Conservation (phyloP, 1,140 invertebrate species). For the Anoplolepis gracilipes region DNA sequence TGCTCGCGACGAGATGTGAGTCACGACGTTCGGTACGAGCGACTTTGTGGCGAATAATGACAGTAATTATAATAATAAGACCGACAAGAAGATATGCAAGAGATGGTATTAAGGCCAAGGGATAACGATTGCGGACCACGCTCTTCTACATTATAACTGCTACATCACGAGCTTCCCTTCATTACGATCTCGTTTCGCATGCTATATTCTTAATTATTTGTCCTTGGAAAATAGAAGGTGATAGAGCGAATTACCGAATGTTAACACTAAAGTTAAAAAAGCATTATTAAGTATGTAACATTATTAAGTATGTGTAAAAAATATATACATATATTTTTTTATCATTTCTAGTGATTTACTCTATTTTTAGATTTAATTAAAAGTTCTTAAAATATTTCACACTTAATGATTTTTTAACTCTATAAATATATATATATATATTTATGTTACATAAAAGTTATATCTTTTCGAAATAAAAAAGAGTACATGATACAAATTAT, state of each 20-base stretch:
- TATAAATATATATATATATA: neutral
- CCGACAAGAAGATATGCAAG: conserved; percentile 56
- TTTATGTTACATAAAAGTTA: neutral
- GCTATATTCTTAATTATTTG: conserved; percentile 64
- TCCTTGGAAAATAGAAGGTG: conserved; percentile 48
- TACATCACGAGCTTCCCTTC: conserved; percentile 57
- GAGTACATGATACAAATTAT: neutral
- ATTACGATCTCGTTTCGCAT: conserved; percentile 59
- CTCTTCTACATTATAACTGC: conserved; percentile 41
- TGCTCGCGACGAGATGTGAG: conserved; percentile 40
- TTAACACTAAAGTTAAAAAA: neutral
- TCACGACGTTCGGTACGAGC: conserved; percentile 53
- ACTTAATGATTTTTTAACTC: too few relatives aligned
- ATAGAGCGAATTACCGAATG: conserved; percentile 43
- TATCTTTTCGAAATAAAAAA: neutral
- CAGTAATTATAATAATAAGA: conserved; percentile 62
- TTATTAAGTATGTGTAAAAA: too few relatives aligned
- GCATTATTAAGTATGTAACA: neutral
- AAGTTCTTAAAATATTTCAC: too few relatives aligned
- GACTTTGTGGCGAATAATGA: conserved; percentile 61
- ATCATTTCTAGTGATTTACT: too few relatives aligned
- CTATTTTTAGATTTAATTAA: too few relatives aligned
- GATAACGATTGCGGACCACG: conserved; percentile 56
- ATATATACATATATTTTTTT: too few relatives aligned
- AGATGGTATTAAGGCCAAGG: conserved; percentile 55